Percentiles rank a stretch among this genome's conserved stretches.
phyloP scores from a whole-genome alignment of 2,888 invertebrate species.

The Lathronympha strigana region DNA sequence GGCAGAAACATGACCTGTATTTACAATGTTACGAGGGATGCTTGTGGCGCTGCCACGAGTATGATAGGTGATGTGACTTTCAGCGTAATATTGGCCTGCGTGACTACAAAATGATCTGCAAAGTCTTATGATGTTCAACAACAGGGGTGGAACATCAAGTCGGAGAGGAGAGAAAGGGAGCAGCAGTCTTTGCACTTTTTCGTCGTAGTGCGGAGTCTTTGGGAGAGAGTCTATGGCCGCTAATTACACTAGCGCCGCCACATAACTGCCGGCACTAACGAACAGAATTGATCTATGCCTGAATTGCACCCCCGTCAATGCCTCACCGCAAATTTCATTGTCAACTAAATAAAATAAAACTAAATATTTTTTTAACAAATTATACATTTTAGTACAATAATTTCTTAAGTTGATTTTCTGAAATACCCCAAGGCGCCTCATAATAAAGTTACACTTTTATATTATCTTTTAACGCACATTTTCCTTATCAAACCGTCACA shows the following conservation, averaged over 20 bases:
- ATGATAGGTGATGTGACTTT: no score
- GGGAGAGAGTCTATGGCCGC: neutral
- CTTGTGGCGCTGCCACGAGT: no score
- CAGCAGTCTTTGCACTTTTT: no score
- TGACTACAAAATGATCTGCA: no score
- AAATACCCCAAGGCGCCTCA: neutral
- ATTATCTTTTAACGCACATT: neutral
- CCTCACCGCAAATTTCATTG: slow-evolving; percentile 1
- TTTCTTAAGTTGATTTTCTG: neutral
- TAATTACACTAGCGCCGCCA: slow-evolving; percentile 9
- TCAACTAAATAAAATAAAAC: neutral
- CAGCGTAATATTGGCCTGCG: no score
- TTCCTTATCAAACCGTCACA: slow-evolving; percentile 7
- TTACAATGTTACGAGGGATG: no score
- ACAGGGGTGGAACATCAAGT: no score
- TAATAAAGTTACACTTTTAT: neutral
- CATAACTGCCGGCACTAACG: neutral
- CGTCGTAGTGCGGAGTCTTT: neutral
- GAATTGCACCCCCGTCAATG: neutral
- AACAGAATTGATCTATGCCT: slow-evolving; percentile 2
- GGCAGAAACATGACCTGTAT: no score
- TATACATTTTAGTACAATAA: no score
- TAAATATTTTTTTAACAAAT: neutral
- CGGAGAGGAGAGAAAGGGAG: no score
- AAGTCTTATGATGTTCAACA: no score